These are phyloP conservation scores for Protobothrops flavoviridis DNA, from an alignment of 2,113 vertebrate species.

Conservation along the genomic window DNA sequence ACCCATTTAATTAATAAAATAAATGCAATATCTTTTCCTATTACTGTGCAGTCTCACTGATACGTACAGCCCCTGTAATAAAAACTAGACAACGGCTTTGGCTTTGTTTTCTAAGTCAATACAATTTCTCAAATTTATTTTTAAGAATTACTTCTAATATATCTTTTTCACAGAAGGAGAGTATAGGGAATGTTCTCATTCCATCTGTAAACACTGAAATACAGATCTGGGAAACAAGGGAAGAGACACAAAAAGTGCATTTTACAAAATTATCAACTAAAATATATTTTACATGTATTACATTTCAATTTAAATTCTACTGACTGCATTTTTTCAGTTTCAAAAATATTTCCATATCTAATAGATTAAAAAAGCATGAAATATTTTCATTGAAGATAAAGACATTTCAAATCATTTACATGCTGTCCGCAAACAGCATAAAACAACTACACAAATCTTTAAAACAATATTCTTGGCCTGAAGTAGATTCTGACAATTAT, in stretches of 20 bases:
- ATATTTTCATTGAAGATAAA: conserved; percentile 66
- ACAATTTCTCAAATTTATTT: conserved; percentile 81
- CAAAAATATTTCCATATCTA: conserved; percentile 83
- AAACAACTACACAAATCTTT: conserved; percentile 51
- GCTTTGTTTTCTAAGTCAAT: conserved; percentile 78
- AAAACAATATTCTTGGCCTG: conserved; percentile 47
- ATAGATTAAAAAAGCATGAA: conserved; percentile 81
- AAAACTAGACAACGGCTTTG: conserved; percentile 7
- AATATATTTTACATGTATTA: conserved; percentile 84
- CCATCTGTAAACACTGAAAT: conserved; percentile 85
- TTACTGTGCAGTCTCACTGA: background rate
- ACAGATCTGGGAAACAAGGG: conserved; percentile 81
- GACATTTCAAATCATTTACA: conserved; percentile 65
- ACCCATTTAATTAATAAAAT: background rate
- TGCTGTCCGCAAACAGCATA: conserved; percentile 65
- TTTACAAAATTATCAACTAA: conserved; percentile 88
- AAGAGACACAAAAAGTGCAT: conserved; percentile 83
- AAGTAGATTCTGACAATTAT: conserved; percentile 44
- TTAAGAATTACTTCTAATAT: conserved; percentile 83
- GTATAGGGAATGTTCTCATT: conserved; percentile 76
- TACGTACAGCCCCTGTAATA: background rate
- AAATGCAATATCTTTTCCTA: background rate
- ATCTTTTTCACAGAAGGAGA: conserved; percentile 78
- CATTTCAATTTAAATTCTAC: conserved; percentile 79
- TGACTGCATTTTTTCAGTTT: conserved; percentile 75